Evolutionary conservation across 2,888 invertebrate genomes (phyloP), one percentile per base, ranked within the genome.

Genomic region (Tricholauxania praeusta): DNA sequence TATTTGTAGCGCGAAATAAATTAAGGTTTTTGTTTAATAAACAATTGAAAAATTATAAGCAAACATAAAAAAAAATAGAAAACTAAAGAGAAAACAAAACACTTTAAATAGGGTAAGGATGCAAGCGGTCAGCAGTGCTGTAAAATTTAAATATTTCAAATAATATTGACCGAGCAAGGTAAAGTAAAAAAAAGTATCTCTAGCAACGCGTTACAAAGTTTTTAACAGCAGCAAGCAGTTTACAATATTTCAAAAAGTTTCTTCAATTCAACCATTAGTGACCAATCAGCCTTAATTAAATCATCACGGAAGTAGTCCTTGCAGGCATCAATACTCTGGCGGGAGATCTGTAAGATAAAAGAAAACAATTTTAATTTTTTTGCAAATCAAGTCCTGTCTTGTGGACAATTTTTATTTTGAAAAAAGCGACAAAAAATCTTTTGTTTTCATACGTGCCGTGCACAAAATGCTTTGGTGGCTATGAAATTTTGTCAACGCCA

Each of bases 281-380:
- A 95, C 99, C 99, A 99, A 87, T 99, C 99, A 79, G 94, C 92
- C 89, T 98, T 99, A 84, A 94, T 89, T 82, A 99, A 91, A 88
- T 99, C 99, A 81, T 98, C 98, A 77, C 99, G 92, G 92, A 99
- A 99, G 89, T 98, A 97, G 82, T 98, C 96, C 89, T 99, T 99
- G 89, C 99, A 98, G 12, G 97, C 98, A 89, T 99, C 99, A 85
- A 99, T 99, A 77, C 98, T 98, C 85, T 98, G 96, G 71, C 99
- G 93, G 68, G 96, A 95, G 84, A 99, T 98, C 97, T 98, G 92
- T 17, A 82, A 82, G 60, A 53, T 48, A 55, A 62, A 48, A 14
- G 32, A 66, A 39, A 39, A 39, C 1, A 39, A 10, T 39, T 39
- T 39, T 4, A 39, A 3, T 22, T 39, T 39, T 10, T 39, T 39